Conservation (phyloP, 2,113 vertebrate genomes). For the Erythrocebus patas region DNA sequence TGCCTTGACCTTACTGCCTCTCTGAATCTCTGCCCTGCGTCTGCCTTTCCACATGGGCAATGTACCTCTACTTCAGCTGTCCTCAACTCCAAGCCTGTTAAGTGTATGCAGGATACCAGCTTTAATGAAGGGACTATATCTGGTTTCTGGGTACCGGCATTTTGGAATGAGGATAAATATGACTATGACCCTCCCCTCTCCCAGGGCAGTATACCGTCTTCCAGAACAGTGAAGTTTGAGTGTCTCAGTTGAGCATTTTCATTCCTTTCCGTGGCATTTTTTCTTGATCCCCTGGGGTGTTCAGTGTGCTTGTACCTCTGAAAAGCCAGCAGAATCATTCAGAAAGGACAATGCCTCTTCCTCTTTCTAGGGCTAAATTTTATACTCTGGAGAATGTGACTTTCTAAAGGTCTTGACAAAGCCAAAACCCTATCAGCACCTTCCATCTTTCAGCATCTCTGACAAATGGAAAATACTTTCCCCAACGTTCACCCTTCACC, state of each 20-base stretch:
- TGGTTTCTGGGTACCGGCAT: not conserved
- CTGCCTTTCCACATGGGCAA: not conserved
- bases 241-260: not conserved
- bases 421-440: not conserved
- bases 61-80: not conserved
- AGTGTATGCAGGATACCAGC: not conserved
- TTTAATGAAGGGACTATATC: not conserved
- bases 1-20: not conserved
- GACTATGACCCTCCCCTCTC: not conserved
- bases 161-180: not conserved
- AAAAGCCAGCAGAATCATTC: not conserved
- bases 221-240: not conserved
- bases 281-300: not conserved
- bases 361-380: not conserved
- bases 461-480: not conserved
- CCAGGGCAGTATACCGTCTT: not conserved
- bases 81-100: not conserved
- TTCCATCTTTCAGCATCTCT: not conserved
- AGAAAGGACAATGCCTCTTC: not conserved
- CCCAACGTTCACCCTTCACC: not conserved
- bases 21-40: not conserved
- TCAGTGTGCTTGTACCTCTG: not conserved
- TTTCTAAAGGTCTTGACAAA: not conserved
- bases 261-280: not conserved
- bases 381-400: not conserved